Evolutionary conservation across 2,888 invertebrate genomes (phyloP).

Genomic region (Acrobasis repandana): DNA sequence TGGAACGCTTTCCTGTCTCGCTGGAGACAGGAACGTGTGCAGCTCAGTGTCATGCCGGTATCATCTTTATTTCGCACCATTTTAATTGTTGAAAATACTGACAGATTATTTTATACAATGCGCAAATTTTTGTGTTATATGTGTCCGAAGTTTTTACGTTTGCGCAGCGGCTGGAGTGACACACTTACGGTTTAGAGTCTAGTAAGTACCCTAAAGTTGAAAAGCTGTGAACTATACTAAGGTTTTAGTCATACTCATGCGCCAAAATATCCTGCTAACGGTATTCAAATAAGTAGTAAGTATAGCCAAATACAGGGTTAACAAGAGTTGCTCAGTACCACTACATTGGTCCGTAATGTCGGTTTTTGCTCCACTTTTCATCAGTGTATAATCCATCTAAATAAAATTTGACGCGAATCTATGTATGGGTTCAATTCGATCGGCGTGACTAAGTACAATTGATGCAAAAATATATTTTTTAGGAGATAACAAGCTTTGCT

Average conservation of each 20-base stretch:
- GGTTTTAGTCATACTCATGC: conserved; percentile 8
- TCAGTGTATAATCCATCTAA: too few species aligned
- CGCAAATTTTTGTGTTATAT: background rate
- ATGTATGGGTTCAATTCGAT: background rate
- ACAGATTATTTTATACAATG: too few species aligned
- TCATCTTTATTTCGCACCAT: too few species aligned
- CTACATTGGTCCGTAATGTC: background rate
- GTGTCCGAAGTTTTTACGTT: background rate
- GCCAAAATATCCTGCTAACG: conserved; percentile 10
- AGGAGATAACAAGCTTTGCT: background rate
- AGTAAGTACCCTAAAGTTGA: background rate
- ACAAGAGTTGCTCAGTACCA: conserved; percentile 1
- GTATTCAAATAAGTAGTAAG: background rate
- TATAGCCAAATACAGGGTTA: conserved; percentile 10
- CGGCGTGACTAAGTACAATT: background rate
- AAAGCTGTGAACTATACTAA: conserved; percentile 2
- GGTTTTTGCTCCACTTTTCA: background rate
- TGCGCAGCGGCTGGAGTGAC: background rate
- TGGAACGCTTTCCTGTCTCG: too few species aligned
- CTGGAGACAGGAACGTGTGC: too few species aligned
- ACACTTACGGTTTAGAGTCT: background rate
- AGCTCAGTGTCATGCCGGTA: too few species aligned
- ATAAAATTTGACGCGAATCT: background rate
- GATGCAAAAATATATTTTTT: background rate
- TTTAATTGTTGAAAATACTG: too few species aligned